Evolutionary conservation across 2,888 invertebrate species (phyloP).

Genomic region (Drosophila imparisetae): DNA sequence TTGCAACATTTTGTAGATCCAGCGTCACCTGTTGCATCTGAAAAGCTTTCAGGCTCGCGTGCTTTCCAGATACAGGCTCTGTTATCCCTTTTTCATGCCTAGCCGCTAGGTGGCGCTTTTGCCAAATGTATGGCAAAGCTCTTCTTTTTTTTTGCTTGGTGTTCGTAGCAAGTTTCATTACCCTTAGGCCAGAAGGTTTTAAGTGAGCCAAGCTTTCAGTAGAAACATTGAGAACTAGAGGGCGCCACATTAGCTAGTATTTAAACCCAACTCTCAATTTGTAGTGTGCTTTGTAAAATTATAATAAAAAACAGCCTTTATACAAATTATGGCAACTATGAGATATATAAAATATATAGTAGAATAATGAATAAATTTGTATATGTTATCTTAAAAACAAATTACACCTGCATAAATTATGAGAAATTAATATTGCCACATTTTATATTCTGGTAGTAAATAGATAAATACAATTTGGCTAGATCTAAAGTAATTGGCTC

Average conservation of each 20-base stretch:
- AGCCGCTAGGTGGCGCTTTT: slow-evolving; percentile 27
- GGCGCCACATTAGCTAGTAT: background rate
- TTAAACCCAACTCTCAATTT: background rate
- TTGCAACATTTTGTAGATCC: slow-evolving; percentile 8
- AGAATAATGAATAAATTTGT: background rate
- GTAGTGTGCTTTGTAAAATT: background rate
- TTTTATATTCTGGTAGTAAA: background rate
- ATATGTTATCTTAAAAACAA: background rate
- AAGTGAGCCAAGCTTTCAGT: background rate
- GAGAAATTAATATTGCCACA: background rate
- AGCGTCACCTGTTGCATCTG: slow-evolving; percentile 37
- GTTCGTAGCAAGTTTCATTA: background rate
- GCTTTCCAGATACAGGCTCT: background rate
- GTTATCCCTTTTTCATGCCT: background rate
- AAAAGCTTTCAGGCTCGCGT: slow-evolving; percentile 21
- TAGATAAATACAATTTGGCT: background rate
- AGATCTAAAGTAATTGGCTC: background rate
- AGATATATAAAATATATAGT: background rate
- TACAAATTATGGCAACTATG: background rate
- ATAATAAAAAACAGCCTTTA: background rate
- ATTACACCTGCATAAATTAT: background rate
- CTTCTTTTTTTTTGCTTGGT: background rate
- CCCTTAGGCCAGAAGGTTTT: background rate
- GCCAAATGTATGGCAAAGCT: slow-evolving; percentile 1
- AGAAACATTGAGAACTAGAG: background rate